phyloP scores from a whole-genome alignment of 1,140 invertebrate genomes.

The Drosophila nigrodunni region DNA sequence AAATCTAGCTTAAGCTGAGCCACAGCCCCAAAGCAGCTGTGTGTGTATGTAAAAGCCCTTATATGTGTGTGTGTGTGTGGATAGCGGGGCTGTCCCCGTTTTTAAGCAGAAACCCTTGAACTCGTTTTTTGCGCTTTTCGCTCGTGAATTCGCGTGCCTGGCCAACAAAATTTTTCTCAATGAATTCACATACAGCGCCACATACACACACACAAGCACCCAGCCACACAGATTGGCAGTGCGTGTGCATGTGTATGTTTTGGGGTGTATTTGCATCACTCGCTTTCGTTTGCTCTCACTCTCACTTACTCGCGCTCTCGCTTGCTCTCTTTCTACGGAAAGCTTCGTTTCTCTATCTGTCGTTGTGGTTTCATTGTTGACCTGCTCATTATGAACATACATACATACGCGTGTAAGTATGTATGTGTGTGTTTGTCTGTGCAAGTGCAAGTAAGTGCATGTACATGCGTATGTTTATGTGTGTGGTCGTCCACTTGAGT shows the following conservation, averaged over 20 bases:
- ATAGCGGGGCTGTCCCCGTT: constrained; percentile 51
- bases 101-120: constrained; percentile 75
- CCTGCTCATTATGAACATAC: constrained; percentile 56
- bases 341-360: constrained; percentile 32
- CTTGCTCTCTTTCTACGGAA: constrained; percentile 2
- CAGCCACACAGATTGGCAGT: constrained; percentile 22
- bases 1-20: constrained; percentile 2
- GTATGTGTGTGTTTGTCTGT: neutral
- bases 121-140: constrained; percentile 65
- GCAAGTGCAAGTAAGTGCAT: constrained; percentile 30
- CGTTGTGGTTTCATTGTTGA: constrained; percentile 58
- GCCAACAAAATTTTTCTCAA: constrained; percentile 76
- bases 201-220: constrained; percentile 29
- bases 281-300: constrained; percentile 11
- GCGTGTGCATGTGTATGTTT: constrained; percentile 37
- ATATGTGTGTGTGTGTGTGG: constrained; percentile 9
- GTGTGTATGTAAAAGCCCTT: neutral
- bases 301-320: constrained; percentile 9
- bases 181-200: constrained; percentile 74
- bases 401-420: too few species aligned
- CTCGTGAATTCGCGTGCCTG: constrained; percentile 36
- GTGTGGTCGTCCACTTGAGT: constrained; percentile 28
- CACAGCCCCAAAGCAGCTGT: constrained; percentile 43
- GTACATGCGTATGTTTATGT: neutral
- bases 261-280: constrained; percentile 26